These are phyloP conservation scores for Avahi laniger DNA, from an alignment of 2,797 vertebrate genomes.

Conservation along the genomic window DNA sequence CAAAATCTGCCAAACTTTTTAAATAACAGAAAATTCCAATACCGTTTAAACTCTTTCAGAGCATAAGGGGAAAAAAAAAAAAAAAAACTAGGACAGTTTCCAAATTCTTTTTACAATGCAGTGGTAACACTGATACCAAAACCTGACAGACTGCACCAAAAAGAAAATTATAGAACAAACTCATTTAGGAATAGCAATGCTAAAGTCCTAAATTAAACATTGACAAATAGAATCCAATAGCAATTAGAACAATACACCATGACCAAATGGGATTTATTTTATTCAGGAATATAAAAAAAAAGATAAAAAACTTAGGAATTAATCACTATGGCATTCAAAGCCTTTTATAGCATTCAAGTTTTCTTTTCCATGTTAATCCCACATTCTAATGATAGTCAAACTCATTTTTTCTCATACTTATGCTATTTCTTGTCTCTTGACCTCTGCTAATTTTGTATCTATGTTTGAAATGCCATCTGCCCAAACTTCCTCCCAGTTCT, in stretches of 20 bases:
- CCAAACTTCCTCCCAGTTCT: background rate
- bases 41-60: slow-evolving; percentile 25
- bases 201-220: slow-evolving; percentile 25
- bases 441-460: background rate
- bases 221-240: slow-evolving; percentile 26
- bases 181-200: slow-evolving; percentile 13
- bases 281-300: background rate
- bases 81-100: background rate
- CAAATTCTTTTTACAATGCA: slow-evolving; percentile 12
- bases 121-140: background rate
- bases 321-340: background rate
- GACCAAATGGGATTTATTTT: background rate
- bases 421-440: background rate
- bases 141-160: background rate
- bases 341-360: background rate
- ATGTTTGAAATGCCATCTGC: background rate
- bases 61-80: background rate
- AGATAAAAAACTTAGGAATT: background rate
- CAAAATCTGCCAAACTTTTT: background rate
- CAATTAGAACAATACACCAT: background rate
- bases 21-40: slow-evolving; percentile 1
- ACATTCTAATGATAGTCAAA: background rate
- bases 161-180: slow-evolving; percentile 21
- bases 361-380: background rate
- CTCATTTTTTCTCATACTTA: background rate